A percentile compares a stretch with the other conserved stretches of the same genome.
phyloP scores from a whole-genome alignment of 2,888 invertebrate genomes.

The Dinocampus coccinellae region DNA sequence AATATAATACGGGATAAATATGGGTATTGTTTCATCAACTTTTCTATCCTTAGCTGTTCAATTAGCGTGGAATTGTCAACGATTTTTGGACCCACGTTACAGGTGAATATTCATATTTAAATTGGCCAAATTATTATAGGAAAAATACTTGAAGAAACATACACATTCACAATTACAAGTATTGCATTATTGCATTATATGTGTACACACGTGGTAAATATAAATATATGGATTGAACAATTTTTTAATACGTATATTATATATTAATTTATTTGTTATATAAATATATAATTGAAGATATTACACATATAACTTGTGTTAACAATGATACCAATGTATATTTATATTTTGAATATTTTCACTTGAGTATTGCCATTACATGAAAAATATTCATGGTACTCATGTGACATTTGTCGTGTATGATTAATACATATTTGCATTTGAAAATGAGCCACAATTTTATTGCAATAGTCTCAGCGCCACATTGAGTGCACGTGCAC shows the following conservation, averaged over 20 bases:
- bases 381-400: too few species aligned
- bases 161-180: background rate
- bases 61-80: slow-evolving; percentile 57
- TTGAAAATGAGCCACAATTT: background rate
- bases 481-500: slow-evolving; percentile 22
- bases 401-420: too few species aligned
- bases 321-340: too few species aligned
- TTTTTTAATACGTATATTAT: too few species aligned
- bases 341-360: too few species aligned
- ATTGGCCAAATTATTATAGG: background rate
- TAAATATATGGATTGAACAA: too few species aligned
- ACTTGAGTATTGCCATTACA: too few species aligned
- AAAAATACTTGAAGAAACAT: background rate
- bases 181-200: too few species aligned
- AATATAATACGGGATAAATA: slow-evolving; percentile 22
- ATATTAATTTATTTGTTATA: too few species aligned
- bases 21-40: slow-evolving; percentile 58
- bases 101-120: slow-evolving; percentile 45
- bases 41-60: slow-evolving; percentile 54
- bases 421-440: background rate
- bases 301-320: too few species aligned
- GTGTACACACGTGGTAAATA: too few species aligned
- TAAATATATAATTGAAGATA: too few species aligned
- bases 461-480: slow-evolving; percentile 15
- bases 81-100: slow-evolving; percentile 55